Base-by-base conservation (phyloP, 2,797 vertebrate genomes). In the Pangasius mekongensis region DNA sequence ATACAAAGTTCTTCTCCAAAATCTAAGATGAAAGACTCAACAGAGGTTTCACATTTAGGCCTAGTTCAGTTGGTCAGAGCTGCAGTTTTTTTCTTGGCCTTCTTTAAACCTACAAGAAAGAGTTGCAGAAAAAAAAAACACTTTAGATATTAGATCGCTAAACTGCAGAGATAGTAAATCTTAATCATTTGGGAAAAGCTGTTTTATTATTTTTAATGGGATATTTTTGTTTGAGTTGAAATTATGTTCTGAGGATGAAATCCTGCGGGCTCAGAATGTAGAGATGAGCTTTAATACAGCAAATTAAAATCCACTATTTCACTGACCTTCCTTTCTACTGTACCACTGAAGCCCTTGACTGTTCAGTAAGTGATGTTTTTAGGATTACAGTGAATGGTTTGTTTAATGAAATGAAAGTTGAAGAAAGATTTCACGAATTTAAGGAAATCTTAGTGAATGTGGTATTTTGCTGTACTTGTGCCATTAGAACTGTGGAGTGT, bases 1-100 rank as follows among this genome's bases (percentile, higher is more conserved):
- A 89, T 69, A 73, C 58, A 87, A 30, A 74, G 43, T 43, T 74
- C 58, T 43, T 74, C 85, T 83, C 22, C 6, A 83, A 86, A 89
- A 56, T 52, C 77, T 64, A 74, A 67, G 49, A 66, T 87, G 80
- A 86, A 90, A 78, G 49, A 49, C 84, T 78, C 66, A 86, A 3
- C 8, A 47, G 36, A 60, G 54, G 22, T 43, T 58, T 54, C 16
- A 54, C 7, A 56, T 54, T 56, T 5, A 81, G 10, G 30, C 9
- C 56, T 43, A n/a, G 18, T 64, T 58, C 16, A 47, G 14, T 47
- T 49, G 36, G 11, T 43, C 64, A 76, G 47, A 78, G 14, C 58
- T 84, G 22, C 16, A 66, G 60, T 43, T 83, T 83, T 83, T 5
- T 52, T 64, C 36, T 43, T 30, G 27, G 11, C 49, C 13, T 43